These are phyloP conservation scores for Hemicentrotus pulcherrimus DNA, from an alignment of 35 echinoderm and acorn worm genomes.

Conservation along the genomic window DNA sequence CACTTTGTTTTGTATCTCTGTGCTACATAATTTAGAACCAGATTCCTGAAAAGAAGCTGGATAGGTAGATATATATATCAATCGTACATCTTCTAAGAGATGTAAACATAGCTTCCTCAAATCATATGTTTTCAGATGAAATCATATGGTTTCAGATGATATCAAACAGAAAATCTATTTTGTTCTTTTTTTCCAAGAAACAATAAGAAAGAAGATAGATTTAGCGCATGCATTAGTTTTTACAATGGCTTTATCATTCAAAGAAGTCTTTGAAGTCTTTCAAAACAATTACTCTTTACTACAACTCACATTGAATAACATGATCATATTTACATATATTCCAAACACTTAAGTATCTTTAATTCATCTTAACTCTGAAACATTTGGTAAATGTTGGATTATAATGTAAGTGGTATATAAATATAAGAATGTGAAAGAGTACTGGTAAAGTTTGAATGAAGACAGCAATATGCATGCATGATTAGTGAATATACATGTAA, in stretches of 20 bases:
- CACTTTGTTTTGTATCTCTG: not conserved
- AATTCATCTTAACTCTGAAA: not conserved
- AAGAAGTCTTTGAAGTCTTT: not conserved
- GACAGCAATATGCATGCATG: not conserved
- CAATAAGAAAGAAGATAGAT: not conserved
- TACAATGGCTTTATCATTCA: not conserved
- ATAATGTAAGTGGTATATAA: not conserved
- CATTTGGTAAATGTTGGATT: not conserved
- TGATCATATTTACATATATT: not conserved
- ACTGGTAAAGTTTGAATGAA: not conserved
- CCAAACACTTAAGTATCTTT: not conserved
- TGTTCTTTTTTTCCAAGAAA: too few relatives aligned
- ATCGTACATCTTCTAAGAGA: not conserved
- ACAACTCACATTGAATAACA: not conserved
- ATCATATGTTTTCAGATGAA: not conserved
- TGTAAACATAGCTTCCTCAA: not conserved
- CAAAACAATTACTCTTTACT: not conserved
- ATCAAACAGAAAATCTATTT: too few relatives aligned
- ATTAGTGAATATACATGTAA: not conserved
- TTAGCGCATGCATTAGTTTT: not conserved
- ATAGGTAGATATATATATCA: too few relatives aligned
- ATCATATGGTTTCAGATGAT: too few relatives aligned
- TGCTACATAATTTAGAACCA: not conserved
- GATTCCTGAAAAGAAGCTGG: not conserved
- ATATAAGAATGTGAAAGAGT: not conserved